Conservation (phyloP, 2,113 vertebrate genomes). For the Anser cygnoides region DNA sequence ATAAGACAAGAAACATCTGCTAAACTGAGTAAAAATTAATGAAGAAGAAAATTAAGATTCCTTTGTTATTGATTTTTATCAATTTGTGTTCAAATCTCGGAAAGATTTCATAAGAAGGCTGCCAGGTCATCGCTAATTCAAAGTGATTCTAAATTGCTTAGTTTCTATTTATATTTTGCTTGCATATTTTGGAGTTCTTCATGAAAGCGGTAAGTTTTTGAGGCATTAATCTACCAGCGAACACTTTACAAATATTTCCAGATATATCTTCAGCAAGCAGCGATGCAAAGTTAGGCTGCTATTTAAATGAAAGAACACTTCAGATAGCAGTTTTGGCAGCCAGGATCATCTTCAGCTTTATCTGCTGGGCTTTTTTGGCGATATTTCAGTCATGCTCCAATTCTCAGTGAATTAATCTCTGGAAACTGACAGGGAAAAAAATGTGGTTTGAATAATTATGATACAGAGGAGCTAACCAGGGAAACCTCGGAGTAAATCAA, state of each 20-base stretch:
- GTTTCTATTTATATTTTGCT: neutral
- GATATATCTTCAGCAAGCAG: neutral
- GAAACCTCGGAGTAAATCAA: neutral
- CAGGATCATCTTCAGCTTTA: neutral
- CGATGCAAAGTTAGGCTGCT: neutral
- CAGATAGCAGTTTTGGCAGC: neutral
- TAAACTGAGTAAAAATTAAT: conserved; percentile 40
- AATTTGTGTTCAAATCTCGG: neutral
- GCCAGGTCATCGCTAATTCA: neutral
- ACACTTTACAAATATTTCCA: neutral
- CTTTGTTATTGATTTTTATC: conserved; percentile 30
- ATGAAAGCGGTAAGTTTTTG: neutral
- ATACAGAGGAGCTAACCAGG: neutral
- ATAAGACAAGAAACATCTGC: neutral
- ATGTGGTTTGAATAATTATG: neutral
- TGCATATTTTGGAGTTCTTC: neutral
- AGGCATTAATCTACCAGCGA: neutral
- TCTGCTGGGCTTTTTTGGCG: neutral
- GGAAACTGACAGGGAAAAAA: neutral
- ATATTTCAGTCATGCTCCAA: neutral
- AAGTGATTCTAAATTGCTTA: neutral
- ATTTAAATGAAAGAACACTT: neutral
- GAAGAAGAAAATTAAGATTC: conserved; percentile 42
- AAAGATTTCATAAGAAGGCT: neutral
- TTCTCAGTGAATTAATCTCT: neutral